Evolutionary conservation across 2,113 vertebrate species (phyloP).

Genomic region (Dissostichus mawsoni): DNA sequence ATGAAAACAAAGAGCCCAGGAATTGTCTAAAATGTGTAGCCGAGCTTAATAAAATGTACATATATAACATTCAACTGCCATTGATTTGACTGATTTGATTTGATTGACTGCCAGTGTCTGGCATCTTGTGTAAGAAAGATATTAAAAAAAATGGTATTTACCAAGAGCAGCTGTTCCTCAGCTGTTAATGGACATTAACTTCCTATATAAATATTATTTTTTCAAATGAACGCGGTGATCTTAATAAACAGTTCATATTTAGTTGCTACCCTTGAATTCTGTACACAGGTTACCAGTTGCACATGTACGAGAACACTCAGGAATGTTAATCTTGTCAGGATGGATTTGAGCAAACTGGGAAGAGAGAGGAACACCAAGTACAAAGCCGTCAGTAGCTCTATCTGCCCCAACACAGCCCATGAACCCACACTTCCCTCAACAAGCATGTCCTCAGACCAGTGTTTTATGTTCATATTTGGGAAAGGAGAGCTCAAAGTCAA

Average conservation of each 20-base stretch:
- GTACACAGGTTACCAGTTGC: conserved; percentile 34
- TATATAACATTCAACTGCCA: not conserved
- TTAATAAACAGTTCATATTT: conserved; percentile 60
- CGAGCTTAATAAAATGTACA: not conserved
- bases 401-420: conserved; percentile 20
- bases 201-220: too few relatives aligned
- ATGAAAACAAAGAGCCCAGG: not conserved
- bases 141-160: not conserved
- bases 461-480: conserved; percentile 41
- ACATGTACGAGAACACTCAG: conserved; percentile 47
- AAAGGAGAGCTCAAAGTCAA: conserved; percentile 50
- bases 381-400: conserved; percentile 33
- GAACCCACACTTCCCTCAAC: conserved; percentile 51
- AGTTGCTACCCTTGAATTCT: conserved; percentile 42
- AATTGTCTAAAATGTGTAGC: not conserved
- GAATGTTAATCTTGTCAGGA: conserved; percentile 32
- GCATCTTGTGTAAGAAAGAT: not conserved
- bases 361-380: conserved; percentile 32
- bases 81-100: too few relatives aligned
- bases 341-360: conserved; percentile 15
- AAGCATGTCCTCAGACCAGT: conserved; percentile 53
- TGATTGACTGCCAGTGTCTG: not conserved
- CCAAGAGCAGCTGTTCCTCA: not conserved
- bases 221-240: conserved; percentile 42
- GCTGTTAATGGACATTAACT: not conserved